Conservation (phyloP, 2,888 invertebrate genomes). For the Eupeodes latifasciatus region DNA sequence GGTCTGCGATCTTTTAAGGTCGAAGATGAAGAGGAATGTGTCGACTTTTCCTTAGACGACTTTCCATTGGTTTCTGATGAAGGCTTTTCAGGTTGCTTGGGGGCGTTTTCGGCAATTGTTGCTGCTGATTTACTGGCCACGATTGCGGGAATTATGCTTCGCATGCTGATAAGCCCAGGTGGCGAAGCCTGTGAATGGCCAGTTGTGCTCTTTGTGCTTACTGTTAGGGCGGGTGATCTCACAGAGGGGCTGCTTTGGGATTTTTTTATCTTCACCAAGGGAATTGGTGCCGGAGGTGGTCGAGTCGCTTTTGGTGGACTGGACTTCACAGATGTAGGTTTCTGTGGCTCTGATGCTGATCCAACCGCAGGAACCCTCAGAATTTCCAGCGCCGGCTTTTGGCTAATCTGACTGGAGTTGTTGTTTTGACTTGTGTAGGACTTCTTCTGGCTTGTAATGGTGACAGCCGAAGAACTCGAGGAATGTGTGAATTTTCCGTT, state of each 20-base stretch:
- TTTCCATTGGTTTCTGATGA: slow-evolving; percentile 46
- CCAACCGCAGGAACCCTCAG: slow-evolving; percentile 78
- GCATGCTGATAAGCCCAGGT: slow-evolving; percentile 81
- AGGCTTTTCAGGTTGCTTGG: slow-evolving; percentile 77
- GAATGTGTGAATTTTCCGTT: slow-evolving; percentile 50
- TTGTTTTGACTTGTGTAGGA: slow-evolving; percentile 63
- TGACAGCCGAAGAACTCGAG: slow-evolving; percentile 74
- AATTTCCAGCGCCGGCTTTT: slow-evolving; percentile 81
- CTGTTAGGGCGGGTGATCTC: slow-evolving; percentile 74
- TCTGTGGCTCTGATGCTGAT: slow-evolving; percentile 15
- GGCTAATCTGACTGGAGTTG: slow-evolving; percentile 37
- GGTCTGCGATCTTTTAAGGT: slow-evolving; percentile 82
- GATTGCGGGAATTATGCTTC: slow-evolving; percentile 77
- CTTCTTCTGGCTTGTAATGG: slow-evolving; percentile 68
- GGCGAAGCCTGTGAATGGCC: slow-evolving; percentile 79
- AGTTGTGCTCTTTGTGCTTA: slow-evolving; percentile 73
- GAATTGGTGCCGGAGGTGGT: slow-evolving; percentile 86
- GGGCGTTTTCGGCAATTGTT: slow-evolving; percentile 63
- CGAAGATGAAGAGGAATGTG: slow-evolving; percentile 43
- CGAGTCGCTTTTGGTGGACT: slow-evolving; percentile 81
- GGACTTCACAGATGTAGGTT: slow-evolving; percentile 75
- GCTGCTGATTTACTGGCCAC: slow-evolving; percentile 73
- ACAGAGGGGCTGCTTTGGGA: slow-evolving; percentile 78
- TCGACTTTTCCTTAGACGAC: slow-evolving; percentile 37
- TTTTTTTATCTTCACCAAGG: slow-evolving; percentile 85